phyloP scores from a whole-genome alignment of 2,797 vertebrate genomes.

The Scomberomorus guttatus region DNA sequence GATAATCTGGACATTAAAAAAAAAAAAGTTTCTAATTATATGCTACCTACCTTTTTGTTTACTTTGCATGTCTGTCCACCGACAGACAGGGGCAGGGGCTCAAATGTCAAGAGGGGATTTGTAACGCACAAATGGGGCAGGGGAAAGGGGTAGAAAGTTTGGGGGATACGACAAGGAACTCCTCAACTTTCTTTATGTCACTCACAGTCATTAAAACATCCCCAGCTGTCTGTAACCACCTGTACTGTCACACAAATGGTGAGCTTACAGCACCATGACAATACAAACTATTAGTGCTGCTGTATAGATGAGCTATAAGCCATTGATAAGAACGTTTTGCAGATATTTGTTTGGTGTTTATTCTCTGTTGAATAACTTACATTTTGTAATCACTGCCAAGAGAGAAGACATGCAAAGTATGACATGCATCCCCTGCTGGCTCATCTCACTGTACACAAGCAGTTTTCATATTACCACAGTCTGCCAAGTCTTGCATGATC shows the following conservation, averaged over 20 bases:
- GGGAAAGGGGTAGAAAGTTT: background rate
- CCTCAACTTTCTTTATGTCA: constrained; percentile 11
- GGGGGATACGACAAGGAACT: background rate
- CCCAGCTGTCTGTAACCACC: constrained; percentile 42
- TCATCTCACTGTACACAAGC: no score
- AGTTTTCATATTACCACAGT: no score
- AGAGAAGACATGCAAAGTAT: no score
- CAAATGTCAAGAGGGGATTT: background rate
- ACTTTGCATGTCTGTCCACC: background rate
- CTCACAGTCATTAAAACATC: constrained; percentile 26
- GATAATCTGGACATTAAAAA: background rate
- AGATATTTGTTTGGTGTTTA: no score
- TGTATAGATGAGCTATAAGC: background rate
- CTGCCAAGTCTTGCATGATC: no score
- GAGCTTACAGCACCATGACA: background rate
- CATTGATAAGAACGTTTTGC: no score
- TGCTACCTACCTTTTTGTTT: background rate
- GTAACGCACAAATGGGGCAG: background rate
- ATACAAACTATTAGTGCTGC: background rate
- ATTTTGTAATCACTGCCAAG: no score
- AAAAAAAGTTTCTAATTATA: accelerated
- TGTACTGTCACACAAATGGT: constrained; percentile 20
- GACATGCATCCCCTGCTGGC: no score
- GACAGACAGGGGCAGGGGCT: background rate
- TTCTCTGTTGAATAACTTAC: no score